Base-by-base conservation (phyloP, 2,113 vertebrate genomes). In the Vulpes lagopus region DNA sequence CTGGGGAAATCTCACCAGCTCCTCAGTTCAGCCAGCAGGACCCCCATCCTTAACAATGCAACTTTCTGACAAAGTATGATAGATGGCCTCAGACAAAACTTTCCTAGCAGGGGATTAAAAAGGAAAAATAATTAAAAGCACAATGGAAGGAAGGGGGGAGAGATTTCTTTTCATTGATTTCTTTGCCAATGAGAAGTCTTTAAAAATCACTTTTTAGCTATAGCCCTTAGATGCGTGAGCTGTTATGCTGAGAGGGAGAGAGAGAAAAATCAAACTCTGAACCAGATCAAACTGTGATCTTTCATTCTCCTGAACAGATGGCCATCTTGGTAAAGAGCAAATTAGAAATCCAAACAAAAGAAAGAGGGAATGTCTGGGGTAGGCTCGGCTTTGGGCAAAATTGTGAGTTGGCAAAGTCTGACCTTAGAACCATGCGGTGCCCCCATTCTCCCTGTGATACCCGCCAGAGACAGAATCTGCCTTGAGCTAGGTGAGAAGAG, bases 331-430 rank as follows among this genome's bases (percentile, higher is more conserved):
- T 96, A 97, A 98, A 97, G 81, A 95, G 73, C 94, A 97, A 96
- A 97, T 97, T 89, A 96, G 93, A 96, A 97, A 93, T 86, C 91
- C 97, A 95, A 97, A 87, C 76, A 69, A 83, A 96, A 96, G 73
- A 80, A 88, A 92, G 59, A 91, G 79, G 53, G 76, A 71, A 43
- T 51, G 23, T 27, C 32, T 51, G 76, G 57, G 64, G 32, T 30
- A 32, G 19, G 92, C 62, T 8, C 67, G 59, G 97, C 87, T 81
- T 94, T 0, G 25, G 85, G 79, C 43, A 91, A 81, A 73, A 88
- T 5, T 43, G 38, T 38, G 69, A 38, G 16, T 20, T 86, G 71
- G 79, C 15, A 15, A 80, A 43, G 60, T 60, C 43, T 88, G 59
- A 65, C 60, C 93, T 67, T 8, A 71, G 83, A 87, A 69, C 5